Base-by-base conservation (phyloP, 92 coral and sea anemone genomes). In the Actinostola sp. region DNA sequence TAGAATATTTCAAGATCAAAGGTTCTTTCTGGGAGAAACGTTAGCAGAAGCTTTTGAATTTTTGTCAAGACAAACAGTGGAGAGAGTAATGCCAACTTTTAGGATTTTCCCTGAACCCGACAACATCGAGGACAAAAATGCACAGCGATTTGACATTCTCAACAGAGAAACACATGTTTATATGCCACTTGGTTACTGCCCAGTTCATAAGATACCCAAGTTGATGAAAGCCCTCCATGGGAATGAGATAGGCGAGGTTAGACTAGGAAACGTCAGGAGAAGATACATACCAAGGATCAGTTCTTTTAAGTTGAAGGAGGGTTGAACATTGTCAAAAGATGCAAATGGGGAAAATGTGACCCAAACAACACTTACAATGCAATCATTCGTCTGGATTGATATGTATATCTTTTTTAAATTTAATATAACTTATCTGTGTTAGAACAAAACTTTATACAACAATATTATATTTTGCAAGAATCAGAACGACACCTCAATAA, bases 71-170 rank as follows among this genome's bases (percentile, higher is more conserved):
- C 21, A 50, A 17, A 5, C 7, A 16, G 21, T 17, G 27, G 27
- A 17, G 5, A 50, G 15, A 3, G 6, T 17, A 50, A 24, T 17
- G 6, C 27, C 21, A 5, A 17, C 8, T 5, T 50, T 50, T 50
- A 50, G 57, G 15, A 24, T 50, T 50, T 3, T 24, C 27, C 21
- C 57, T 17, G 57, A 50, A 24, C 57, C 57, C 4, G 57, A 24
- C 57, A 50, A 50, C 27, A 50, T 50, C 6, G 23, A 50, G 15
- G 57, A 50, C 57, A 50, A 50, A 16, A 50, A 50, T 16, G 57
- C 57, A 3, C 57, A 50, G 23, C 4, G 57, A 17, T 50, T 50
- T 24, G 57, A 50, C 21, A 50, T 50, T 50, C 15, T 5, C 7
- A 36, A 36, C 11, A 4, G 6, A 4, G n/a, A 50, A 3, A 24